Evolutionary conservation across 2,113 vertebrate species (phyloP), one percentile per base, ranked within the genome.

Genomic region (Aplodontia rufa): DNA sequence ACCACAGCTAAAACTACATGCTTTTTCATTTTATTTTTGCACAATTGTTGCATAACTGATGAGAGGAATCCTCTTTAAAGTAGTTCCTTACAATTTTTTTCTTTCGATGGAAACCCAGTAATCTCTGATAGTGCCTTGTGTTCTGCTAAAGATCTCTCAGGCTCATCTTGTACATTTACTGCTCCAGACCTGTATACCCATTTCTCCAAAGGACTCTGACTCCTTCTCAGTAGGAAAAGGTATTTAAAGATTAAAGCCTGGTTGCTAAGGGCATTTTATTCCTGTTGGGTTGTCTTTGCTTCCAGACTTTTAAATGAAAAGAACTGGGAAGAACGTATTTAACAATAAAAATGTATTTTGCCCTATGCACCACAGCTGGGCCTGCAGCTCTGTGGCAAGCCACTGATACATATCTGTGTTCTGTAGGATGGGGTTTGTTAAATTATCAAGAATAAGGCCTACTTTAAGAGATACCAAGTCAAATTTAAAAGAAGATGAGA

Each of bases 81-180:
- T 80, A 55, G 22, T 14, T 74, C 30, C 28, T 80, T 90, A n/a
- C n/a, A n/a, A n/a, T 66, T n/a, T 51, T 49, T 60, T 60, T 53
- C 30, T 92, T 88, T 90, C 86, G 58, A 87, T 51, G 76, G 81
- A 95, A 90, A 47, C 37, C 47, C 40, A 84, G 71, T 71, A 40
- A 79, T 80, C 11, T 42, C 55, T 58, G 26, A 35, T 49, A 64
- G 20, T 16, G 62, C 66, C 42, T 83, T 83, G 53, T 40, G 72
- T 84, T 92, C 78, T 71, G 51, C 12, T 82, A 37, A 88, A 74
- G 69, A 53, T 68, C 71, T 94, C 75, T 47, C 30, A 87, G 69
- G 49, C 32, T 88, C 40, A 74, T 88, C 62, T 76, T 82, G 7
- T n/a, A 69, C 47, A 37, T 45, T 87, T 80, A 68, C 40, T 85